Evolutionary conservation across 2,888 invertebrate species (phyloP).

Genomic region (Chrysotoxum bicinctum): DNA sequence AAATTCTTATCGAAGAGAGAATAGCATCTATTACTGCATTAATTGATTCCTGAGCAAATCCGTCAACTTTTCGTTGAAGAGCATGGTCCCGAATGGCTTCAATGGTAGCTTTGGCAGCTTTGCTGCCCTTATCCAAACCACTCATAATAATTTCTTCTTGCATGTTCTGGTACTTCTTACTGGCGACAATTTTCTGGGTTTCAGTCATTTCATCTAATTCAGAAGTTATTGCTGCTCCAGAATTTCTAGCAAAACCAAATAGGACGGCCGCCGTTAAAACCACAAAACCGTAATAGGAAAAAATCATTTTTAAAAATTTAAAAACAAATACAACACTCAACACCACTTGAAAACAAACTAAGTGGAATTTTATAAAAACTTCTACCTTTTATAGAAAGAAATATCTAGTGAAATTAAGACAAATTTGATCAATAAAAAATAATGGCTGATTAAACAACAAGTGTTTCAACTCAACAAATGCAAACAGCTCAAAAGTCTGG

Average conservation of each 20-base stretch:
- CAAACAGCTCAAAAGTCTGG: too few relatives aligned
- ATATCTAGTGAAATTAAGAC: too few relatives aligned
- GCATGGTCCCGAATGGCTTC: background rate
- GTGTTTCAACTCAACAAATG: too few relatives aligned
- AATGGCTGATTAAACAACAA: too few relatives aligned
- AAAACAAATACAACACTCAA: too few relatives aligned
- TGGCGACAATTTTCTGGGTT: background rate
- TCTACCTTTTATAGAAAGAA: too few relatives aligned
- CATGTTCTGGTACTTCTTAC: background rate
- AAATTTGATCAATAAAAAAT: too few relatives aligned
- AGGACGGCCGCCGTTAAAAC: background rate
- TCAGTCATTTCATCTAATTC: background rate
- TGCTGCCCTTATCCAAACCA: background rate
- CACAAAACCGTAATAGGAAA: background rate
- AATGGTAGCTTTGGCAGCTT: background rate
- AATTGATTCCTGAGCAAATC: background rate
- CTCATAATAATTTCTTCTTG: background rate
- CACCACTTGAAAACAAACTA: too few relatives aligned
- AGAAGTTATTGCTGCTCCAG: background rate
- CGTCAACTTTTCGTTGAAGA: background rate
- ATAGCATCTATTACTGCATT: background rate
- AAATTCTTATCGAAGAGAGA: background rate
- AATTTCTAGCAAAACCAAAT: background rate
- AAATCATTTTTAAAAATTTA: background rate
- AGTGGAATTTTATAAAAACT: too few relatives aligned